phyloP scores from a whole-genome alignment of 2,113 vertebrate species.

The Spea bombifrons region DNA sequence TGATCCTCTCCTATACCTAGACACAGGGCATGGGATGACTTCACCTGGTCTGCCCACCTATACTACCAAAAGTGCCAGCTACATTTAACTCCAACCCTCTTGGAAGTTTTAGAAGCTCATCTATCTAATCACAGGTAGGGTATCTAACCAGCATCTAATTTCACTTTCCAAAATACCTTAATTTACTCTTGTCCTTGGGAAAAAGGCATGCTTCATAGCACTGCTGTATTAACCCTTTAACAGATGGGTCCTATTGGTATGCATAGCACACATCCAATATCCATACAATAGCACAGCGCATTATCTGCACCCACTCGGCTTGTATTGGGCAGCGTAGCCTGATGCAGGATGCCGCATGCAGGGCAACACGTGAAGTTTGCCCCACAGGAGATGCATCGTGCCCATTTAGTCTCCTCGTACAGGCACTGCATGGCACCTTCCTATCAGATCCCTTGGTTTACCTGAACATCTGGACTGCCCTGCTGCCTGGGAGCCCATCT shows the following conservation, averaged over 20 bases:
- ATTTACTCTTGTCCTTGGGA: too few species aligned
- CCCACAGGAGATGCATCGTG: background rate
- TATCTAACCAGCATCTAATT: too few species aligned
- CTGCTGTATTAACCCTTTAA: too few species aligned
- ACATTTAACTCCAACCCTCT: background rate
- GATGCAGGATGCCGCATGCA: background rate
- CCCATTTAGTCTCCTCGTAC: constrained; percentile 54
- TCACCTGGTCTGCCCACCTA: background rate
- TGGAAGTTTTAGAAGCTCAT: constrained; percentile 3
- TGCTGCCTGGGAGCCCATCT: background rate
- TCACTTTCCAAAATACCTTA: too few species aligned
- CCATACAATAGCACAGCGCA: too few species aligned
- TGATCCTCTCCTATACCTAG: constrained; percentile 16
- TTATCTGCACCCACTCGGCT: too few species aligned
- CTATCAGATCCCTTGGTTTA: constrained; percentile 27
- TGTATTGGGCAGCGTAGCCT: too few species aligned
- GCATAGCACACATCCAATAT: too few species aligned
- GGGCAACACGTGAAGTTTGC: constrained; percentile 9
- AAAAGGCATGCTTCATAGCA: too few species aligned
- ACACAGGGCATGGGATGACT: background rate
- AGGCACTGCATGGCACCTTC: constrained; percentile 58
- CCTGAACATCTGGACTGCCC: background rate
- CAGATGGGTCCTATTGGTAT: too few species aligned
- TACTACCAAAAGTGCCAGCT: background rate
- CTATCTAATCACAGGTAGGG: too few species aligned